Percentiles rank a stretch among this genome's conserved stretches.
Evolutionary conservation across 2,888 invertebrate genomes (phyloP).

Genomic region (Clitarchus hookeri): DNA sequence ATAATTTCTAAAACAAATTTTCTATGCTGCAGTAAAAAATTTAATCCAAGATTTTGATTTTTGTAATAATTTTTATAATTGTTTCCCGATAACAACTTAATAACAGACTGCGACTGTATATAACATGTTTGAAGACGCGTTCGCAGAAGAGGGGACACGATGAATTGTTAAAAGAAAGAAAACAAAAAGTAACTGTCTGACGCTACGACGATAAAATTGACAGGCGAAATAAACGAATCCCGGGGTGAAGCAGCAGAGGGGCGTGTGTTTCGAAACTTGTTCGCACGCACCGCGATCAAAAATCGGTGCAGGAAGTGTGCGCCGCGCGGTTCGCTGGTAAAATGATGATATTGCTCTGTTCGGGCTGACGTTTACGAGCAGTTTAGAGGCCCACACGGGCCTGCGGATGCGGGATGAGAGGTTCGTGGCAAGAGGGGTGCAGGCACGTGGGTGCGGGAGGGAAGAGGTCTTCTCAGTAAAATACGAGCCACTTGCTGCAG

Average conservation of each 20-base stretch:
- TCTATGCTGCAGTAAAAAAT: no score
- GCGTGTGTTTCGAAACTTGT: neutral
- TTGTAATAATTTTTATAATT: no score
- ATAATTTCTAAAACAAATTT: no score
- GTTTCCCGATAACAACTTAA: no score
- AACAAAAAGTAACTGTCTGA: no score
- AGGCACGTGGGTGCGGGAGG: neutral
- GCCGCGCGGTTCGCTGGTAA: constrained; percentile 23
- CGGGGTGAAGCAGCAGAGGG: neutral
- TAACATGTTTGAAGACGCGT: no score
- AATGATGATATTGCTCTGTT: constrained; percentile 37
- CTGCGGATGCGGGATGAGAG: neutral
- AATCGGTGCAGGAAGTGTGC: constrained; percentile 27
- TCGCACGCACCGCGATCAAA: constrained; percentile 2
- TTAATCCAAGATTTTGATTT: no score
- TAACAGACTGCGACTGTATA: no score
- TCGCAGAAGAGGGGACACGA: no score
- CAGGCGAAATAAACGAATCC: neutral
- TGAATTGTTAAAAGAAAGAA: no score
- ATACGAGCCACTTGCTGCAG: constrained; percentile 40
- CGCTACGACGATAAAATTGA: no score
- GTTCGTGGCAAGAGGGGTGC: neutral
- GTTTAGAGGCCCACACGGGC: constrained; percentile 31
- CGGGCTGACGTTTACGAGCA: constrained; percentile 38
- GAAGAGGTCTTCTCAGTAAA: constrained; percentile 29